Evolutionary conservation across 1,140 invertebrate species (phyloP), one percentile per base, ranked within the genome.

Genomic region (Lanistes nyassanus): DNA sequence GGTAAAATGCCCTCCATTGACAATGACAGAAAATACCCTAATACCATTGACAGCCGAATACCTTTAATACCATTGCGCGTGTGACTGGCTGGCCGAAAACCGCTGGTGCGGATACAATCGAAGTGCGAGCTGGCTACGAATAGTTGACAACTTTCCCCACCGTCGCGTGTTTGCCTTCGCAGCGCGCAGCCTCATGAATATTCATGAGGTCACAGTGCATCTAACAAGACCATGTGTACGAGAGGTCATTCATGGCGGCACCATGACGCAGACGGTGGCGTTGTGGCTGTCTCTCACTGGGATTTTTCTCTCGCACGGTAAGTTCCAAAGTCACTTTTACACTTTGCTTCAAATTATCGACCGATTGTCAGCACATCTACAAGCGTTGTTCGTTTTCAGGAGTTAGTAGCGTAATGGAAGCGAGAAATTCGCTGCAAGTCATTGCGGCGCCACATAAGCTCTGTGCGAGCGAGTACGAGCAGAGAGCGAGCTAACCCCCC

Each of bases 231-330:
- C 36, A 39, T 60, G 70, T 72, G 70, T 62, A 56, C 67, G 70
- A 72, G 56, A 60, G 70, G 55, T 62, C 70, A 72, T 72, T 72
- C 29, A 72, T 72, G 70, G 70, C 70, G 70, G 70, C 70, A 62
- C 34, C 36, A 72, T 72, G 70, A 55, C 70, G 70, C 70, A 56
- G 70, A 58, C 56, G 55, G 70, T 60, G n/a, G 70, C 60, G 70
- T 72, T 72, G 56, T 72, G 70, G 70, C 60, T 53, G 55, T 72
- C 42, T 62, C 70, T 72, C 26, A 42, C 70, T 72, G 55, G 70
- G 70, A 72, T 58, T 72, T 72, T 72, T 72, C 70, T 72, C 55
- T 72, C 55, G 37, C 36, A 31, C 34, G 70, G 70, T 72, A 37
- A 72, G 70, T 62, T 72, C 42, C 70, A 39, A n/a, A 47, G 23